Conservation (phyloP, 2,113 vertebrate genomes). For the Austrofundulus limnaeus region DNA sequence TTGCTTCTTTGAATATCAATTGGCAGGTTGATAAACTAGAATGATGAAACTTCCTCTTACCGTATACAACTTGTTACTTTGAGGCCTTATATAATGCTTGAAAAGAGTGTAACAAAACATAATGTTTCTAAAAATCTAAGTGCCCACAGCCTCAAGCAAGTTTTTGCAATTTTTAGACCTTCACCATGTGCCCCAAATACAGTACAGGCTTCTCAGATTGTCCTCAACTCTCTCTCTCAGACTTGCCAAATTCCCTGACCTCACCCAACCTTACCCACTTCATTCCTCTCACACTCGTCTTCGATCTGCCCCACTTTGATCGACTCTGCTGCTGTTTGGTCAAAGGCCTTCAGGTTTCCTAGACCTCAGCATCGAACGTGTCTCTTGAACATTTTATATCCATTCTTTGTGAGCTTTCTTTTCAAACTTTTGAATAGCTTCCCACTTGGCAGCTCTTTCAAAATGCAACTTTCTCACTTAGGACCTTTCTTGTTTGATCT, state of each 20-base stretch:
- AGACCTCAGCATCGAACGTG: neutral
- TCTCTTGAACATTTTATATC: conserved; percentile 1
- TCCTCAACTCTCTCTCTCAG: conserved; percentile 1
- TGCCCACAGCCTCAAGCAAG: no score
- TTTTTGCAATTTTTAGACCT: neutral
- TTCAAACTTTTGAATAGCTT: conserved; percentile 10
- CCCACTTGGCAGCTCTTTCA: conserved; percentile 2
- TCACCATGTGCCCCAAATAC: neutral
- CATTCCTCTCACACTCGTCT: neutral
- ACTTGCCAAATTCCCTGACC: conserved; percentile 13
- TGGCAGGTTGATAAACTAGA: conserved; percentile 5
- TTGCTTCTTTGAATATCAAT: neutral
- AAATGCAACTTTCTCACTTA: neutral
- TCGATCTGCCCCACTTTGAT: neutral
- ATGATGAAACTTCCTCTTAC: neutral
- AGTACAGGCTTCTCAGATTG: conserved; percentile 5
- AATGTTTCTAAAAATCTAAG: neutral
- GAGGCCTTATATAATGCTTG: neutral
- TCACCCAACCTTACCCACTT: conserved; percentile 11
- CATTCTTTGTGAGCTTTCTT: neutral
- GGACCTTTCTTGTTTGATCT: neutral
- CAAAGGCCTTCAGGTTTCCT: neutral
- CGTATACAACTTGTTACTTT: neutral
- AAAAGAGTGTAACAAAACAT: neutral
- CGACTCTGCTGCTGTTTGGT: conserved; percentile 9